These are phyloP conservation scores for Barypeithes pellucidus DNA, from an alignment of 2,888 invertebrate genomes.

Conservation along the genomic window DNA sequence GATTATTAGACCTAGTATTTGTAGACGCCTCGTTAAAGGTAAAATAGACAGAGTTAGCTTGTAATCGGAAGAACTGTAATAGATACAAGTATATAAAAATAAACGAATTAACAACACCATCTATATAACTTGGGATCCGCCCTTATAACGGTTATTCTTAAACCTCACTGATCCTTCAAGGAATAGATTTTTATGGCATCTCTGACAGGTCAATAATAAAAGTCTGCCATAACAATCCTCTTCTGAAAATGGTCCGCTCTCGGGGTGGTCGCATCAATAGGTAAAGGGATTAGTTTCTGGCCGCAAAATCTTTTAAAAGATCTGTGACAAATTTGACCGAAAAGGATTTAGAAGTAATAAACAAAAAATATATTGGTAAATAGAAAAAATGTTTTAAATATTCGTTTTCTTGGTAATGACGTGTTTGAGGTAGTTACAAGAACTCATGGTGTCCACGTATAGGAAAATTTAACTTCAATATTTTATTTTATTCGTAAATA, in stretches of 20 bases:
- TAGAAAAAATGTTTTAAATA: neutral
- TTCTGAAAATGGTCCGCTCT: slow-evolving; percentile 21
- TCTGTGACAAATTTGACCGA: slow-evolving; percentile 3
- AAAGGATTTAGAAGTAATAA: neutral
- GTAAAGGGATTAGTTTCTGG: slow-evolving; percentile 18
- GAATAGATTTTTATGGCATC: slow-evolving; percentile 18
- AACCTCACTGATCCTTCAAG: slow-evolving; percentile 15
- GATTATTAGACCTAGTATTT: too few species aligned
- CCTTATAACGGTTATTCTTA: slow-evolving; percentile 16
- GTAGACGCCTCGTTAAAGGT: too few species aligned
- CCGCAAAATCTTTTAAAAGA: slow-evolving; percentile 7
- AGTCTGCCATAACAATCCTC: slow-evolving; percentile 27
- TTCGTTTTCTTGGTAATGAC: too few species aligned
- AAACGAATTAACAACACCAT: neutral
- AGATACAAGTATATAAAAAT: too few species aligned
- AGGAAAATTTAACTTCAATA: too few species aligned
- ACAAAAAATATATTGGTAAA: neutral
- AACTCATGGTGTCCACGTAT: too few species aligned
- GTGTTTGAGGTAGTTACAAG: too few species aligned
- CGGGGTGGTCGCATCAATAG: slow-evolving; percentile 18
- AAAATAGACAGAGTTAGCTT: too few species aligned
- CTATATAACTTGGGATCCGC: neutral
- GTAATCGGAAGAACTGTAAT: too few species aligned
- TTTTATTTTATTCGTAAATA: too few species aligned
- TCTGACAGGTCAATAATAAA: slow-evolving; percentile 25